Evolutionary conservation across 2,888 invertebrate species (phyloP).

Genomic region (Thumatha senex): DNA sequence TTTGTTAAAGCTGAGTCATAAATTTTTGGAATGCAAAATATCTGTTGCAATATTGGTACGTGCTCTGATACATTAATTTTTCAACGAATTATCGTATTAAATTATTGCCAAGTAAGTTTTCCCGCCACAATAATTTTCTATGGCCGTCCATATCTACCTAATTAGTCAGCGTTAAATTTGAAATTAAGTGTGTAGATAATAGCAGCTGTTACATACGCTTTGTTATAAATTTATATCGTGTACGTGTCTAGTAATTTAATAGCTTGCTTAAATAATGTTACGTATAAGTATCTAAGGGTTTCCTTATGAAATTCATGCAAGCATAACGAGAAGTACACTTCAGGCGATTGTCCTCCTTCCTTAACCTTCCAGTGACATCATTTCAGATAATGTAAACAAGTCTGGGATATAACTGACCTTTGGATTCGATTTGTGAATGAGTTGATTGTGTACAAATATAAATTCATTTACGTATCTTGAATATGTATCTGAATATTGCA

Average conservation of each 20-base stretch:
- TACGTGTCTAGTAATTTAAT: constrained; percentile 6
- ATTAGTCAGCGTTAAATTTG: constrained; percentile 44
- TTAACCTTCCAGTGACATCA: constrained; percentile 37
- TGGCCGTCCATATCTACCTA: constrained; percentile 34
- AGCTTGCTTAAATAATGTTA: background rate
- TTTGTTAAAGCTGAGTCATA: constrained; percentile 53
- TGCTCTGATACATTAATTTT: constrained; percentile 19
- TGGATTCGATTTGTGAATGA: constrained; percentile 31
- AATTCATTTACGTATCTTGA: constrained; percentile 12
- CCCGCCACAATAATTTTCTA: constrained; percentile 30
- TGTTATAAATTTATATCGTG: constrained; percentile 5
- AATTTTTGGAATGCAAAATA: constrained; percentile 33
- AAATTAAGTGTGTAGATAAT: constrained; percentile 24
- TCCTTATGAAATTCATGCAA: constrained; percentile 13
- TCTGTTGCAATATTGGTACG: constrained; percentile 19
- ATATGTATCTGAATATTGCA: constrained; percentile 11
- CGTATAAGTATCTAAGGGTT: background rate
- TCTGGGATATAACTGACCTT: constrained; percentile 37
- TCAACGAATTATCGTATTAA: constrained; percentile 37
- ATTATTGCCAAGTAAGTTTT: constrained; percentile 36
- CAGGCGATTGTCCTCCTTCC: constrained; percentile 25
- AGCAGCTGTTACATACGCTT: constrained; percentile 1
- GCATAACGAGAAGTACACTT: constrained; percentile 22
- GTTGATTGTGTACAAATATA: constrained; percentile 19
- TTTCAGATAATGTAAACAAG: constrained; percentile 31